Conservation (phyloP, 92 coral and sea anemone species). For the Pocillopora meandrina region DNA sequence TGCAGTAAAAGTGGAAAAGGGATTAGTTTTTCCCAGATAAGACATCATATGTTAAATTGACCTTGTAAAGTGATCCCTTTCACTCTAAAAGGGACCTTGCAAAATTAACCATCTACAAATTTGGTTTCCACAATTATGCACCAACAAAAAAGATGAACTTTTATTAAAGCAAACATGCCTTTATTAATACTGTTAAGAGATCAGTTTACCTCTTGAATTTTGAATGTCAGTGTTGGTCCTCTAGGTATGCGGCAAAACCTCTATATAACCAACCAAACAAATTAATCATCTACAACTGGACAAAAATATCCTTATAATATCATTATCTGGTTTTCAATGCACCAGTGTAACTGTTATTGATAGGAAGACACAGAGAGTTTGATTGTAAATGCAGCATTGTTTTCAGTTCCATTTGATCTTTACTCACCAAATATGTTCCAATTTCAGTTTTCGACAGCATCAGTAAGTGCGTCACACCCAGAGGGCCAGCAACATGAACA, state of each 20-base stretch:
- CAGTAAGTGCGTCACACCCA: slow-evolving; percentile 94
- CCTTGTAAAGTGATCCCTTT: too few species aligned
- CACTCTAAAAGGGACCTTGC: too few species aligned
- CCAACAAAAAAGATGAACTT: too few species aligned
- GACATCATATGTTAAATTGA: background rate
- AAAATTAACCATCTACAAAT: too few species aligned
- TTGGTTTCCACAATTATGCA: too few species aligned
- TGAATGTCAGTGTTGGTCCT: slow-evolving; percentile 95
- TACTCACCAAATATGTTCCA: slow-evolving; percentile 89
- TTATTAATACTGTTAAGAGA: background rate
- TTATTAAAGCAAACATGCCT: too few species aligned
- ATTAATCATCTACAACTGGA: too few species aligned
- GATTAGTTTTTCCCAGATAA: background rate
- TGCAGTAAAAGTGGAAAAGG: slow-evolving; percentile 17
- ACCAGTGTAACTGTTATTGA: too few species aligned
- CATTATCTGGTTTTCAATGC: too few species aligned
- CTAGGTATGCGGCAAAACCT: slow-evolving; percentile 88
- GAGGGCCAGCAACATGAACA: slow-evolving; percentile 97
- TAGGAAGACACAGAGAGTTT: too few species aligned
- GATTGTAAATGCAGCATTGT: too few species aligned
- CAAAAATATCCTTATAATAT: too few species aligned
- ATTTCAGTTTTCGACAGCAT: slow-evolving; percentile 90
- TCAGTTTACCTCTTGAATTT: slow-evolving; percentile 70
- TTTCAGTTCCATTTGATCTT: background rate
- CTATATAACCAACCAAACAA: slow-evolving; percentile 31